These are phyloP conservation scores for Schrankia costaestrigalis DNA, from an alignment of 2,888 invertebrate genomes.

Conservation along the genomic window DNA sequence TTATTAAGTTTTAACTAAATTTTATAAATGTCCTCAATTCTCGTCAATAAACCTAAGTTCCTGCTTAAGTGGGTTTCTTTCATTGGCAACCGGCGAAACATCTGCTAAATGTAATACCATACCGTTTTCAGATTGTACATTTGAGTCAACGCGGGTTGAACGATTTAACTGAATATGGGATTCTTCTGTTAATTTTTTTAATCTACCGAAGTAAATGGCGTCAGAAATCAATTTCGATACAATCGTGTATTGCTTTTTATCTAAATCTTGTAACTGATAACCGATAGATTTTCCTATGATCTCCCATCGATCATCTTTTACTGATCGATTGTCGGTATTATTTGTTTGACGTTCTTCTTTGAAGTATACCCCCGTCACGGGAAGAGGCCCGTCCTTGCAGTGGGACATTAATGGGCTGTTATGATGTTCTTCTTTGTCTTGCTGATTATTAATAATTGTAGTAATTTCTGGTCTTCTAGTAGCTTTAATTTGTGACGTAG, in stretches of 20 bases:
- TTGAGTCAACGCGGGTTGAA: not conserved
- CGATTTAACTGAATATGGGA: constrained; percentile 4
- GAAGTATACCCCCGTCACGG: no score
- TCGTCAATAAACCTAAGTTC: no score
- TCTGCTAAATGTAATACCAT: not conserved
- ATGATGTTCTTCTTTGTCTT: no score
- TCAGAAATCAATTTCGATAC: constrained; percentile 8
- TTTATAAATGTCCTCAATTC: no score
- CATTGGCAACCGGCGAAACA: no score
- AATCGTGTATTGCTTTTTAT: constrained; percentile 8
- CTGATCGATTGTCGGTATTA: not conserved
- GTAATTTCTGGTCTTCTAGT: not conserved
- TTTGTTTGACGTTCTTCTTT: not conserved
- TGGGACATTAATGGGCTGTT: no score
- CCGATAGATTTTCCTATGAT: constrained; percentile 10
- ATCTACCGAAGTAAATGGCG: constrained; percentile 7
- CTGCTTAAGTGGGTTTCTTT: no score
- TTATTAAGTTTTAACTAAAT: no score
- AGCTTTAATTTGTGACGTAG: constrained; percentile 1
- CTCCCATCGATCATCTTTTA: constrained; percentile 5
- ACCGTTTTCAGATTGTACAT: not conserved
- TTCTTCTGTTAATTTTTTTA: constrained; percentile 5
- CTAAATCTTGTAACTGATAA: constrained; percentile 7
- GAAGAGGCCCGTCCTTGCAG: no score
- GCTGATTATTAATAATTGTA: no score